Evolutionary conservation across 2,888 invertebrate genomes (phyloP).

Genomic region (Cerastis leucographa): DNA sequence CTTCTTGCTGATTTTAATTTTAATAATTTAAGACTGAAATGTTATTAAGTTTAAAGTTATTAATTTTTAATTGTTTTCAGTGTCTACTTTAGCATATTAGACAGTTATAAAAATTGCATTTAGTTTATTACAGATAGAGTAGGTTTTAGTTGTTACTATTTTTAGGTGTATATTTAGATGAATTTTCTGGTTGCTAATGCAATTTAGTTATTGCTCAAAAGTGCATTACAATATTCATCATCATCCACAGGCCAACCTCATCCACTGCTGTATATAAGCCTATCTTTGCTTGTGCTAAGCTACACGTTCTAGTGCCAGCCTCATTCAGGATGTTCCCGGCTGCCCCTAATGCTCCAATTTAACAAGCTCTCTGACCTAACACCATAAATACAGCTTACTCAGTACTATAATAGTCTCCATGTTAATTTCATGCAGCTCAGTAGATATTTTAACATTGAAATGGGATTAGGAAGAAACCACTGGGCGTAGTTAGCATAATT

Average conservation of each 20-base stretch:
- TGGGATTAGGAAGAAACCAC: conserved; percentile 66
- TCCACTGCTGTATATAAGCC: no score
- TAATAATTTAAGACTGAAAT: conserved; percentile 56
- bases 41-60: conserved; percentile 55
- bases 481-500: conserved; percentile 69
- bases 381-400: conserved; percentile 56
- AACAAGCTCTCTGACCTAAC: conserved; percentile 13
- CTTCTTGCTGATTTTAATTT: conserved; percentile 51
- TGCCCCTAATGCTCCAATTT: background rate
- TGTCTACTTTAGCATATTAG: no score
- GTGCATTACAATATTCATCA: no score
- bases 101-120: no score
- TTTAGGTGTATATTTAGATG: background rate
- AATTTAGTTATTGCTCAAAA: background rate
- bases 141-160: background rate
- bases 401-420: conserved; percentile 52
- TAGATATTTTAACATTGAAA: conserved; percentile 69
- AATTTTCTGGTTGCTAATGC: background rate
- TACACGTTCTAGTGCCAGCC: no score
- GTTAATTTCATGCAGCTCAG: conserved; percentile 62
- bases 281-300: no score
- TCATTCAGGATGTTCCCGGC: no score
- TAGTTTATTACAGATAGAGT: background rate
- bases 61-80: conserved; percentile 31
- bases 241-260: no score